Conservation (phyloP, 2,113 vertebrate species). For the Theristicus caerulescens region DNA sequence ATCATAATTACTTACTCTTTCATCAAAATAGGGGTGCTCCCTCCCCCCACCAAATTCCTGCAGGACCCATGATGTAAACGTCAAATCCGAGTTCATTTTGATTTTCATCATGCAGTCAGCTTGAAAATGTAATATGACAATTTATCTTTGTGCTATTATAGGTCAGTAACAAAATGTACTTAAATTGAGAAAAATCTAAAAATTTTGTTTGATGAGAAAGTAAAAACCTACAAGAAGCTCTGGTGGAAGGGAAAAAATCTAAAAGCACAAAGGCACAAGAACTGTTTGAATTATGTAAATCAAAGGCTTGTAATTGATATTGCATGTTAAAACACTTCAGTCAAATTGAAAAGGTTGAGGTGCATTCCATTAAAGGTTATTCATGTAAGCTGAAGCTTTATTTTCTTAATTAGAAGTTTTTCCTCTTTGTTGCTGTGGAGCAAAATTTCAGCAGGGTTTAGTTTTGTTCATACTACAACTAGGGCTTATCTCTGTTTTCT, state of each 20-base stretch:
- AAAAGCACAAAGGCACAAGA: not conserved
- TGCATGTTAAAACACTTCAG: slow-evolving; percentile 20
- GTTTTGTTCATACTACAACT: not conserved
- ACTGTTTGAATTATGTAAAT: slow-evolving; percentile 42
- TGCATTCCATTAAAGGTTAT: slow-evolving; percentile 60
- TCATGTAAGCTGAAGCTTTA: slow-evolving; percentile 30
- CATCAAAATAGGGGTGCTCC: not conserved
- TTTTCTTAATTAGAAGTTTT: slow-evolving; percentile 48
- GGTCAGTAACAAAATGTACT: not conserved
- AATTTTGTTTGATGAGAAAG: not conserved
- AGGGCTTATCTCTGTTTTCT: not conserved
- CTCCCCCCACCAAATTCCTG: not conserved
- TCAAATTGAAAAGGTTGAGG: slow-evolving; percentile 65
- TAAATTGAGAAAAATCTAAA: not conserved
- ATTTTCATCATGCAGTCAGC: not conserved
- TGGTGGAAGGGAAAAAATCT: not conserved
- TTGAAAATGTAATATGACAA: not conserved
- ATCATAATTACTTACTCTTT: not conserved
- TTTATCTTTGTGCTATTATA: not conserved
- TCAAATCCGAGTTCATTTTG: not conserved
- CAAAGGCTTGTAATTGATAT: slow-evolving; percentile 40
- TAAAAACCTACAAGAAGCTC: not conserved
- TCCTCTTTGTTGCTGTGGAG: not conserved
- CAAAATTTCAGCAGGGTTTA: not conserved
- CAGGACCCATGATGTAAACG: not conserved